Base-by-base conservation (phyloP, 1,140 invertebrate genomes). In the Phymastichus coffea region DNA sequence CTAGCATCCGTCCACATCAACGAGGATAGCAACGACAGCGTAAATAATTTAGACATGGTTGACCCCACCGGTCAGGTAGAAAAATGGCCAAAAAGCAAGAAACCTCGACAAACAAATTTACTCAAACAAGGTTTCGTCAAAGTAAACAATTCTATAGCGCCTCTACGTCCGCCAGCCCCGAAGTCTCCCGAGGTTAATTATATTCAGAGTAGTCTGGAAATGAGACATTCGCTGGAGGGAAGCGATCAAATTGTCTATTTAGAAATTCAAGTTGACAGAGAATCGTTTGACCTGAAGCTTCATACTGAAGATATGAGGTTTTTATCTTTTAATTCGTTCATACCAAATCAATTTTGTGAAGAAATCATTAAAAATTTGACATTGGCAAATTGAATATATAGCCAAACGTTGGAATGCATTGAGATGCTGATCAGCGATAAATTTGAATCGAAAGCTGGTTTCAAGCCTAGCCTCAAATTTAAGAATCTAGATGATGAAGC, bases 221-320 rank as follows among this genome's bases (percentile, higher is more conserved):
- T n/a, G n/a, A n/a, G n/a, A n/a, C n/a, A n/a, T n/a, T n/a, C n/a
- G n/a, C n/a, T n/a, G n/a, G n/a, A n/a, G n/a, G n/a, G n/a, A n/a
- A n/a, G n/a, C n/a, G n/a, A n/a, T n/a, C n/a, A n/a, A n/a, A n/a
- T n/a, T n/a, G 0, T 57, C 15, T 23, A 62, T 43, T 54, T 80
- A 40, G 62, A 67, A 19, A 57, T 78, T 19, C 51, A 25, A 1
- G 25, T 80, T 0, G 68, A 70, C 4, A 49, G 67, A 0, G 68
- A 69, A 38, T 4, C 57, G 6, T 71, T 76, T 14, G 46, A 68
- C 35, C 19, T 72, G 4, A 69, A 71, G 25, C 33, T 77, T 7
- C 63, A 55, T n/a, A 57, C 66, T 47, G 66, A 69, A 66, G 54
- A 37, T 54, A 65, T 61, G 12, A 48, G 52, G 52, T 60, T n/a